These are phyloP conservation scores for Ornithoptera alexandrae DNA, from an alignment of 2,888 invertebrate genomes.

Conservation along the genomic window DNA sequence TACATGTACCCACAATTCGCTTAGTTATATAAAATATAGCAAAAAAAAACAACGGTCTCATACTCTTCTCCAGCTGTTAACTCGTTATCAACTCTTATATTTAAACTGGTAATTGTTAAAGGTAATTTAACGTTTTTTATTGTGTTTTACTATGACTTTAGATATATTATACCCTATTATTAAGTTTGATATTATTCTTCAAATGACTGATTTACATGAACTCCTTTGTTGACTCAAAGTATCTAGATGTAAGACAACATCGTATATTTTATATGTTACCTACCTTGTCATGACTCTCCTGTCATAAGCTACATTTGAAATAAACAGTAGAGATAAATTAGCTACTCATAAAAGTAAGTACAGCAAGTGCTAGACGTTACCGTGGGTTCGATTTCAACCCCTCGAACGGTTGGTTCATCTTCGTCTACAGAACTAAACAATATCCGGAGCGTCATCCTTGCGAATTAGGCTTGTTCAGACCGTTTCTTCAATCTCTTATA, in stretches of 20 bases:
- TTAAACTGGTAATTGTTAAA: neutral
- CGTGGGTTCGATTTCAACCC: slow-evolving; percentile 2
- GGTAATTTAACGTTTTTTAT: slow-evolving; percentile 16
- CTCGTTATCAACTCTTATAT: neutral
- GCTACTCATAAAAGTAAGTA: slow-evolving; percentile 16
- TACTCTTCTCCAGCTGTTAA: no score
- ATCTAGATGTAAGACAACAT: slow-evolving; percentile 46
- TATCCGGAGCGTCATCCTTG: neutral
- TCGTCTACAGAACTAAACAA: neutral
- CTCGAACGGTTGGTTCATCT: neutral
- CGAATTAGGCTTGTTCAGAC: slow-evolving; percentile 24
- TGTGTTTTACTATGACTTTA: slow-evolving; percentile 29
- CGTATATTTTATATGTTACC: slow-evolving; percentile 50
- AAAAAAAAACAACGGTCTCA: no score
- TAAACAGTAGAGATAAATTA: slow-evolving; percentile 16
- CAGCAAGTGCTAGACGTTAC: slow-evolving; percentile 14
- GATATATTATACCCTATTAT: slow-evolving; percentile 39
- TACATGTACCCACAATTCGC: no score
- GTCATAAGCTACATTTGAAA: slow-evolving; percentile 8
- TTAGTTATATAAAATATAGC: no score
- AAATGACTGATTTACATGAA: slow-evolving; percentile 71
- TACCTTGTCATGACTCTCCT: slow-evolving; percentile 20
- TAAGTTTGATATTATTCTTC: slow-evolving; percentile 57
- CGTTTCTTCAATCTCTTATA: slow-evolving; percentile 10
- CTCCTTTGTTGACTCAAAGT: slow-evolving; percentile 52